phyloP scores from a whole-genome alignment of 2,797 vertebrate species.

The Scarus forsteni region DNA sequence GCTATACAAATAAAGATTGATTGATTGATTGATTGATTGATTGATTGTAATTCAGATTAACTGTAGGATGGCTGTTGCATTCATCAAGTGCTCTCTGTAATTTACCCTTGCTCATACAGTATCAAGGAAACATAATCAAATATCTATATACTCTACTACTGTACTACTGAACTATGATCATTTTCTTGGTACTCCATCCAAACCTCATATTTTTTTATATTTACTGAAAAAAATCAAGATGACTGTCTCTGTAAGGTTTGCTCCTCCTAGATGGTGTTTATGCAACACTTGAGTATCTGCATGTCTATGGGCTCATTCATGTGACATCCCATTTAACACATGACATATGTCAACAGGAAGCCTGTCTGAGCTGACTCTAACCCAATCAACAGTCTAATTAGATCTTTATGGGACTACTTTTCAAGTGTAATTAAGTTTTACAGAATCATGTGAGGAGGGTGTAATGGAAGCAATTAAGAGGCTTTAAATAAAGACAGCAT shows the following conservation, averaged over 20 bases:
- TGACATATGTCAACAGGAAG: conserved; percentile 1
- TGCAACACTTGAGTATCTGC: neutral
- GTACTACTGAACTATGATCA: too few species aligned
- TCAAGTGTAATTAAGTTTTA: conserved; percentile 7
- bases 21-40: too few species aligned
- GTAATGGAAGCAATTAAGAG: conserved; percentile 19
- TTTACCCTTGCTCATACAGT: too few species aligned
- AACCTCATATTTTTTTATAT: neutral
- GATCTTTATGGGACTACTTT: neutral
- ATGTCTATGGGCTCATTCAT: neutral
- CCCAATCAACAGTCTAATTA: conserved; percentile 15
- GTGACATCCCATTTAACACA: neutral
- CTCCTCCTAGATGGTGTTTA: neutral
- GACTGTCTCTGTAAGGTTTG: too few species aligned
- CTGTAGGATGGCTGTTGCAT: too few species aligned
- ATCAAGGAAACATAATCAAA: too few species aligned
- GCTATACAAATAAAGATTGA: too few species aligned
- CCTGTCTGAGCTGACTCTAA: conserved; percentile 2
- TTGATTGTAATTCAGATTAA: too few species aligned
- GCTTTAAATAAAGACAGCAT: neutral
- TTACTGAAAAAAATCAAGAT: neutral
- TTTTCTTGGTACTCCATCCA: too few species aligned
- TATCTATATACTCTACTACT: too few species aligned
- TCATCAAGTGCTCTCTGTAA: too few species aligned
- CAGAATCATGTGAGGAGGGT: neutral